phyloP scores from a whole-genome alignment of 2,888 invertebrate genomes.

The Hermaeophaga mercurialis region DNA sequence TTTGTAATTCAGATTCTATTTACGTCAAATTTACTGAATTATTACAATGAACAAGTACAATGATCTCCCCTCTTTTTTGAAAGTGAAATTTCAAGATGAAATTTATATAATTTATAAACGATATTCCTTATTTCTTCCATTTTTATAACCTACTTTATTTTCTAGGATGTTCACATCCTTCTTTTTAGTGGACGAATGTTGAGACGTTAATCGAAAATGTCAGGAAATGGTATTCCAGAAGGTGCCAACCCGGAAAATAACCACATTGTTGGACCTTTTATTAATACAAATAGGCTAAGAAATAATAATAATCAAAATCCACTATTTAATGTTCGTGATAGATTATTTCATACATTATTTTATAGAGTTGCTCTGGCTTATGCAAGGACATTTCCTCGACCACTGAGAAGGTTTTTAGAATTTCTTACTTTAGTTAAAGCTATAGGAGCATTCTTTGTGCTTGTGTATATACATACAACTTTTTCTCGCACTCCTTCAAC shows the following conservation, averaged over 20 bases:
- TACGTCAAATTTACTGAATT: conserved; percentile 21
- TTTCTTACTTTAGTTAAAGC: conserved; percentile 83
- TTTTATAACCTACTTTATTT: conserved; percentile 20
- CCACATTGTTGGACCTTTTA: conserved; percentile 62
- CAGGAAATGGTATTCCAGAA: conserved; percentile 28
- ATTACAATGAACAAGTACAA: neutral
- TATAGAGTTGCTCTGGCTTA: conserved; percentile 91
- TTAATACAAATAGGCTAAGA: conserved; percentile 62
- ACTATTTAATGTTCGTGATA: conserved; percentile 83
- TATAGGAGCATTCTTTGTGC: conserved; percentile 82
- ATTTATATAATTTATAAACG: neutral
- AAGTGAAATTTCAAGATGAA: conserved; percentile 16
- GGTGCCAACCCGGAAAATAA: conserved; percentile 45
- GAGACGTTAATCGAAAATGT: conserved; percentile 28
- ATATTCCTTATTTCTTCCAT: neutral
- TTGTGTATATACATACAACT: conserved; percentile 93
- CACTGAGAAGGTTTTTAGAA: conserved; percentile 81
- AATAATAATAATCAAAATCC: conserved; percentile 73
- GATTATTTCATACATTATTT: conserved; percentile 93
- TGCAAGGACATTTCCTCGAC: conserved; percentile 86
- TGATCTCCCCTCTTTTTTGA: conserved; percentile 10
- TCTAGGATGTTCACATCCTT: conserved; percentile 14
- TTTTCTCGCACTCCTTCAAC: conserved; percentile 92
- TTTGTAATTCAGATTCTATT: conserved; percentile 21
- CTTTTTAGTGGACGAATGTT: conserved; percentile 3